Evolutionary conservation across 2,113 vertebrate species (phyloP).

Genomic region (Tapirus terrestris): DNA sequence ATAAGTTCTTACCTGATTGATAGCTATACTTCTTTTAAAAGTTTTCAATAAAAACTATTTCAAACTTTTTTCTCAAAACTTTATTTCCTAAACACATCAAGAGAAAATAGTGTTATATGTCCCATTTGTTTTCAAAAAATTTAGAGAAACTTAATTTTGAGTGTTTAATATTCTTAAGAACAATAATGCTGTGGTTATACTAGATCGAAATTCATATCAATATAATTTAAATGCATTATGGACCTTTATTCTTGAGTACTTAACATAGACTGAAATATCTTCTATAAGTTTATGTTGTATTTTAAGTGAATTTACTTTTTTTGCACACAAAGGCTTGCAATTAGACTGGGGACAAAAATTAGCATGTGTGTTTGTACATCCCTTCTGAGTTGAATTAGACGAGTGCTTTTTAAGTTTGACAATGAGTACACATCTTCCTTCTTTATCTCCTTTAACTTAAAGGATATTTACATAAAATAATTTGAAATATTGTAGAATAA

Average conservation of each 20-base stretch:
- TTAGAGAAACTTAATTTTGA: not conserved
- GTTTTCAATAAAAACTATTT: not conserved
- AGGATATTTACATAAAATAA: not conserved
- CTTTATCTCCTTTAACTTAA: not conserved
- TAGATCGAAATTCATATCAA: not conserved
- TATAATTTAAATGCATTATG: not conserved
- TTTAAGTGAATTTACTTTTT: not conserved
- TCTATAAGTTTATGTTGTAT: not conserved
- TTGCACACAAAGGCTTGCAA: not conserved
- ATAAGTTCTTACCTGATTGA: not conserved
- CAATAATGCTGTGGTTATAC: not conserved
- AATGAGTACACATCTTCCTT: not conserved
- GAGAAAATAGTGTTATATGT: not conserved
- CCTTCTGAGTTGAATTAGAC: not conserved
- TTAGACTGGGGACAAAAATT: not conserved
- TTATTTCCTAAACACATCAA: slow-evolving; percentile 9
- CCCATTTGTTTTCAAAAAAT: not conserved
- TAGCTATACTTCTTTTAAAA: not conserved
- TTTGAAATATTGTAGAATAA: not conserved
- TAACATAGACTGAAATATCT: not conserved
- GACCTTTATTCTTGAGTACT: not conserved
- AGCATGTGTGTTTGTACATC: not conserved
- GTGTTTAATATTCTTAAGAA: not conserved
- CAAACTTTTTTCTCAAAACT: not conserved
- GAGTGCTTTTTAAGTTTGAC: not conserved